Conservation (phyloP, 1,140 invertebrate genomes). For the Drosophila ironensis region DNA sequence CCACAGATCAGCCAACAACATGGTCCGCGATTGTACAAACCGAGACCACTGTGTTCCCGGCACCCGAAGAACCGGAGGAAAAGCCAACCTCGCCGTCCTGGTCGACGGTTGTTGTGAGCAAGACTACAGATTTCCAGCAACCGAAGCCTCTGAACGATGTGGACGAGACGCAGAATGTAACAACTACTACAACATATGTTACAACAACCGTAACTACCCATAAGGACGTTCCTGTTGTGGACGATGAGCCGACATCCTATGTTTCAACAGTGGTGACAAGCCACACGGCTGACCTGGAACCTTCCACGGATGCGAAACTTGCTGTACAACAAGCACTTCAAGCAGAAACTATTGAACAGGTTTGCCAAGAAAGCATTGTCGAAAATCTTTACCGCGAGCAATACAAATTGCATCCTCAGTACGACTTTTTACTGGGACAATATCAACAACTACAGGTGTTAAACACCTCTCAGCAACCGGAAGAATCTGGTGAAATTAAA, state of each 20-base stretch:
- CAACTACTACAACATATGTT: constrained; percentile 62
- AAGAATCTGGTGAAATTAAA: not conserved
- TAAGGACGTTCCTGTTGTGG: constrained; percentile 34
- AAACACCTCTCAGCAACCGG: constrained; percentile 1
- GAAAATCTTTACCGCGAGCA: constrained; percentile 21
- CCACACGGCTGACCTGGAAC: constrained; percentile 42
- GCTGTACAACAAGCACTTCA: not conserved
- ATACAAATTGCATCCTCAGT: constrained; percentile 17
- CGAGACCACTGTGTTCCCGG: constrained; percentile 61
- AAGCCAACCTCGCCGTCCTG: constrained; percentile 36
- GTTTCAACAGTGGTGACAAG: constrained; percentile 62
- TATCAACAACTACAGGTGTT: constrained; percentile 27
- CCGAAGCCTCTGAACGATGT: constrained; percentile 44
- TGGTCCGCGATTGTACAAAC: constrained; percentile 80
- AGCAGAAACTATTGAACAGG: constrained; percentile 1
- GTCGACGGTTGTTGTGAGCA: constrained; percentile 69
- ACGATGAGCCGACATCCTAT: constrained; percentile 42
- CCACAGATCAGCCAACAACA: constrained; percentile 73
- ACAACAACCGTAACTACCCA: constrained; percentile 73
- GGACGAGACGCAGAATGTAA: constrained; percentile 13
- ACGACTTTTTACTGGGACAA: constrained; percentile 24
- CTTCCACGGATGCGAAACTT: not conserved
- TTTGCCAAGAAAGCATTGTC: constrained; percentile 3
- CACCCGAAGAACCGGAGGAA: constrained; percentile 15
- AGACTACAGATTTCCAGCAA: constrained; percentile 71